Evolutionary conservation across 2,888 invertebrate genomes (phyloP), one percentile per base, ranked within the genome.

Genomic region (Belgica antarctica): DNA sequence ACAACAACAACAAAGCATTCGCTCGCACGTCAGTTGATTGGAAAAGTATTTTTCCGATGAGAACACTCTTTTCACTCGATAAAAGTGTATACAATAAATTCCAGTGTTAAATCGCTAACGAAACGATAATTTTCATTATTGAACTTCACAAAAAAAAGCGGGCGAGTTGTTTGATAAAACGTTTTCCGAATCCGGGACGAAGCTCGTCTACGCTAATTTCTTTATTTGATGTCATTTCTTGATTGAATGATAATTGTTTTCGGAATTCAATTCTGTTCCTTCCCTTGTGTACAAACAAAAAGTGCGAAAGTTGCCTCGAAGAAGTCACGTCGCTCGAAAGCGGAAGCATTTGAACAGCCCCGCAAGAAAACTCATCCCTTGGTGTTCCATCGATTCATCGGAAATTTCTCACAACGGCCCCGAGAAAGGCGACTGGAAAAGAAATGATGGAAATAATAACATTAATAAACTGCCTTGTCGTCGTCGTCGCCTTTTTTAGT

Each of bases 401-500:
- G 10, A 31, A n/a, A n/a, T n/a, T n/a, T n/a, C n/a, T n/a, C n/a
- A n/a, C n/a, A n/a, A n/a, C n/a, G n/a, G n/a, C n/a, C n/a, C n/a
- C n/a, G n/a, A n/a, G n/a, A n/a, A 31, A 31, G 31, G 31, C 31
- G 10, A 31, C 7, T 31, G 34, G 5, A 8, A 12, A 31, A 31
- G 34, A 12, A 31, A 31, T 31, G 7, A 12, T 31, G 34, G 34
- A 41, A 41, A 41, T 41, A 41, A 41, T 41, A 41, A 41, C 7
- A 41, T 41, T 41, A 41, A 41, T 41, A 41, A 41, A 41, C 41
- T 41, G 41, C 41, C 41, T 41, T 41, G 41, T 41, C 41, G 41
- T 41, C 41, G 41, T n/a, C 41, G 41, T 15, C 41, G 34, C 34
- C 34, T 31, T 31, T 41, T 41, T 41, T 41, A n/a, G 41, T 41